phyloP scores from a whole-genome alignment of 2,888 invertebrate species.

The Catocala fraxini region DNA sequence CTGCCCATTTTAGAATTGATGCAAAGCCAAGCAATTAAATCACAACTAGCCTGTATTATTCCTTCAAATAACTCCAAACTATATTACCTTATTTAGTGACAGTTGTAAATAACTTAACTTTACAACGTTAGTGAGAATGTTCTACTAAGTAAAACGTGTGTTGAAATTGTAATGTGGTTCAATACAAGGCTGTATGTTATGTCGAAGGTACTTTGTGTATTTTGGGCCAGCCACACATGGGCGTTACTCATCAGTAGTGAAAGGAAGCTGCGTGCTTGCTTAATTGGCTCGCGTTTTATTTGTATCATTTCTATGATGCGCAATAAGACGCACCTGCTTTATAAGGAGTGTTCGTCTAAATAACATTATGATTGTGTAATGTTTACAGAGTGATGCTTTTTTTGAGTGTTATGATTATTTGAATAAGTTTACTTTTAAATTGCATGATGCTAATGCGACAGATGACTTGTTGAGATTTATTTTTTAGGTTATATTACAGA shows the following conservation, averaged over 20 bases:
- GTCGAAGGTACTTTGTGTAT: not conserved
- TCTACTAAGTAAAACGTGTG: too few species aligned
- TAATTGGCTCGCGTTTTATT: constrained; percentile 74
- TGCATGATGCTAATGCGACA: not conserved
- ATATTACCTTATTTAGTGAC: too few species aligned
- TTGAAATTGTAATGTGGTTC: too few species aligned
- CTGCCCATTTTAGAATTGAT: too few species aligned
- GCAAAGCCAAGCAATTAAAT: too few species aligned
- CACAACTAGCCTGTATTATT: too few species aligned
- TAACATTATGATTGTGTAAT: constrained; percentile 34
- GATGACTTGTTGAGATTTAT: not conserved
- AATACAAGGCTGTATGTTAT: not conserved
- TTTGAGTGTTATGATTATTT: not conserved
- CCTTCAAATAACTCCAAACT: too few species aligned
- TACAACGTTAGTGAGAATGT: too few species aligned
- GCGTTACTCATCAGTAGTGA: constrained; percentile 60
- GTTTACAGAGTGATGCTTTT: constrained; percentile 9
- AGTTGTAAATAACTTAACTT: too few species aligned
- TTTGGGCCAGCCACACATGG: constrained; percentile 12
- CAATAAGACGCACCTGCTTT: constrained; percentile 59
- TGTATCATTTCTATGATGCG: constrained; percentile 75
- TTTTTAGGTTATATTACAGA: too few species aligned
- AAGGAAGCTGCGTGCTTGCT: constrained; percentile 66
- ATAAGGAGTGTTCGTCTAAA: constrained; percentile 39
- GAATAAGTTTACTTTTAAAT: constrained; percentile 1